Evolutionary conservation across 2,797 vertebrate species (phyloP), one percentile per base, ranked within the genome.

Genomic region (Neostethus bicornis): DNA sequence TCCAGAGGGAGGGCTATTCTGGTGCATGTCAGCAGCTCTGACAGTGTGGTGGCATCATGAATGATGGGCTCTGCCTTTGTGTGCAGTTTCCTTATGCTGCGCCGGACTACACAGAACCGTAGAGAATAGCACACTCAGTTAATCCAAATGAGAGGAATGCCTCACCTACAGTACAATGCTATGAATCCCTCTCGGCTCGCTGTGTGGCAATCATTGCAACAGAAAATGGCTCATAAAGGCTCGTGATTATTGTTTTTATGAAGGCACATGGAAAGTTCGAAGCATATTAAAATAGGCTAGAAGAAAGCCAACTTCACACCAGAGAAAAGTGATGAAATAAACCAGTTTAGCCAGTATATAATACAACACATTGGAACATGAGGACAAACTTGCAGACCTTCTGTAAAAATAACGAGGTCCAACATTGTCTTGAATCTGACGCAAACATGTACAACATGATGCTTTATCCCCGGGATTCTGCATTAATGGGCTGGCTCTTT

Each of bases 241-340:
- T 54, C 58, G 51, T 72, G 76, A 80, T 77, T 76, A 61, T 42
- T 48, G 38, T 61, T 66, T 78, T 65, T 44, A 52, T 21, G 16
- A 39, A 38, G 51, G 48, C 63, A 65, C 38, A 32, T 23, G 17
- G 44, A 32, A 58, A 25, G 47, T 16, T 52, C 29, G 37, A 26
- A 25, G 59, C 52, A 66, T 46, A 21, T 41, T 35, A 31, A 73
- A 77, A 70, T 29, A 23, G 38, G 13, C 8, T 19, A 55, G 21
- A 44, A 49, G 54, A 38, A 41, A 20, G 14, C 16, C 34, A 35
- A 14, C 4, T 34, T 10, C 35, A 12, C 12, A 31, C 29, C 11
- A 12, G 11, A 12, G 29, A 31, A 1, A 31, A 13, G 1, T 31
- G 4, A 31, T 4, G 4, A 25, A 4, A 26, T 2, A 25, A 26